Evolutionary conservation across 2,888 invertebrate genomes (phyloP).

Genomic region (Meteorus colon): DNA sequence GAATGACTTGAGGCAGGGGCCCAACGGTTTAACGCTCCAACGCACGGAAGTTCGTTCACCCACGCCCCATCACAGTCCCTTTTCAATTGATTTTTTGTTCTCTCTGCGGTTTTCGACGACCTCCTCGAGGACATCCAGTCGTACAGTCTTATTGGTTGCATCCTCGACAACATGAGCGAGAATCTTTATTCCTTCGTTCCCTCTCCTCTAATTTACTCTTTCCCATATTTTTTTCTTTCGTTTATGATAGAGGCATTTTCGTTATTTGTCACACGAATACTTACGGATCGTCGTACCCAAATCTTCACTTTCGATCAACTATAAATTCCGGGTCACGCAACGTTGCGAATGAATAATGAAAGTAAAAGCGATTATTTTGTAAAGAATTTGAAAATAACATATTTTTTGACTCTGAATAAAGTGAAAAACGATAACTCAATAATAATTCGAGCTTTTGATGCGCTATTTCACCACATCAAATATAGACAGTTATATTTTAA

Average conservation of each 20-base stretch:
- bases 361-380: not conserved
- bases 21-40: constrained; percentile 30
- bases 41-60: constrained; percentile 38
- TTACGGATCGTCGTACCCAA: not conserved
- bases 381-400: not conserved
- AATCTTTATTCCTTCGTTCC: not conserved
- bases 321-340: not conserved
- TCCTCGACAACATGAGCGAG: not conserved
- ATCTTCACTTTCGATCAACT: not conserved
- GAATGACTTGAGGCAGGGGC: constrained; percentile 17
- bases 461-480: not conserved
- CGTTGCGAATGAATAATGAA: not conserved
- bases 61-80: constrained; percentile 16
- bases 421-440: not conserved
- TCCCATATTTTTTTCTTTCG: not conserved
- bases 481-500: not conserved
- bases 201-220: not conserved
- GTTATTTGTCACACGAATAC: not conserved
- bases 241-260: not conserved
- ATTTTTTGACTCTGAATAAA: not conserved
- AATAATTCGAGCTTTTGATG: not conserved
- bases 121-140: constrained; percentile 36
- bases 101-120: constrained; percentile 24
- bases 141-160: not conserved
- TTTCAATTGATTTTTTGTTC: constrained; percentile 15